Base-by-base conservation (phyloP, 2,888 invertebrate genomes). In the Scaptomyza flava region DNA sequence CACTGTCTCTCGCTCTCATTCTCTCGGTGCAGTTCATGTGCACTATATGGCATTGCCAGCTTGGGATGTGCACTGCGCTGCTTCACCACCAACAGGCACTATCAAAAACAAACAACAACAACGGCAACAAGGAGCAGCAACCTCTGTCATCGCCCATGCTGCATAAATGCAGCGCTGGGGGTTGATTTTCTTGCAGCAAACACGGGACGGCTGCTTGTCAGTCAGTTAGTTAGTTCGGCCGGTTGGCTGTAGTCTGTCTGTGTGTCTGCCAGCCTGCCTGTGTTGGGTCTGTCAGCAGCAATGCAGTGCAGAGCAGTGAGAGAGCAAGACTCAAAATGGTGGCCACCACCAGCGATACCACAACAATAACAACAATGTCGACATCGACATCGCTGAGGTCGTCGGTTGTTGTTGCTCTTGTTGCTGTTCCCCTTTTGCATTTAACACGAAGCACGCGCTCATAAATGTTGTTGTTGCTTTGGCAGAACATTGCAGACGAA, bases 321-420 rank as follows among this genome's bases (percentile, higher is more conserved):
- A 62, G 63, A 73, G 79, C 51, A 57, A 79, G 84, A 70, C 86
- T 78, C 81, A 86, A 82, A 83, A 82, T 82, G 82, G 87, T 86
- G 73, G 87, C 82, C 79, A 77, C 72, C 83, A 77, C 63, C 81
- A 78, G 73, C 82, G 67, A 69, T 73, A 73, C 77, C 77, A 73
- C 72, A 72, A 77, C 74, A 74, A 70, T 57, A 72, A 67, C 80
- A 86, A 70, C 81, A 76, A 82, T 71, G 67, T 63, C 76, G 71
- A 75, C 70, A 54, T 47, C 59, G 64, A 69, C 86, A 77, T 67
- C 76, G 79, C 68, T 83, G 77, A 81, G 79, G 81, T 84, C 70
- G 80, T 53, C 59, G 73, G 42, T 48, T 43, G 48, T 12, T 43
- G 6, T 42, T 42, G 42, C 20, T 42, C 4, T 30, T 51, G 38